phyloP scores from a whole-genome alignment of 1,140 invertebrate species.

The Polypedilum vanderplanki region DNA sequence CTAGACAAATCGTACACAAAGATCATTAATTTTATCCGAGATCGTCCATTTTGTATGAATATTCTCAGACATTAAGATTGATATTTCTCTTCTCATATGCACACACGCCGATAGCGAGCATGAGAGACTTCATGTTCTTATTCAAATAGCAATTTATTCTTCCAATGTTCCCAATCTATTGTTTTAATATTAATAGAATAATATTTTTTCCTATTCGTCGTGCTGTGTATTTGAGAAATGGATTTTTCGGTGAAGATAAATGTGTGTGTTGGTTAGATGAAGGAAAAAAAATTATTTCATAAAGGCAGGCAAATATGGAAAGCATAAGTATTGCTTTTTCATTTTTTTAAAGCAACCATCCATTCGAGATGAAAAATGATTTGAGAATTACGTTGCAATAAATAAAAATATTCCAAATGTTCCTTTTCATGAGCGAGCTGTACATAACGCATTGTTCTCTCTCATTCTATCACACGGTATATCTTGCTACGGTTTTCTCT shows the following conservation, averaged over 20 bases:
- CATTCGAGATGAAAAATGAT: slow-evolving; percentile 28
- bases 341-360: slow-evolving; percentile 20
- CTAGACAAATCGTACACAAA: too few relatives aligned
- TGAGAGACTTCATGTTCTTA: too few relatives aligned
- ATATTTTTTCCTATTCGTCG: not conserved
- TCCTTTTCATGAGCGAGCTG: slow-evolving; percentile 11
- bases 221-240: not conserved
- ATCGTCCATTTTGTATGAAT: too few relatives aligned
- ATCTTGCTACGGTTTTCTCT: not conserved
- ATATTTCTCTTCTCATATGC: too few relatives aligned
- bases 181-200: too few relatives aligned
- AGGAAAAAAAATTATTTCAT: not conserved
- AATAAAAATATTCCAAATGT: slow-evolving; percentile 26
- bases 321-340: slow-evolving; percentile 16
- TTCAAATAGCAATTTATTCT: too few relatives aligned
- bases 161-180: too few relatives aligned
- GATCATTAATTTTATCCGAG: too few relatives aligned
- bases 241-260: not conserved
- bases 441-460: not conserved
- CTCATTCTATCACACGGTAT: not conserved
- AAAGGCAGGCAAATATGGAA: not conserved
- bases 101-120: too few relatives aligned
- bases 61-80: too few relatives aligned
- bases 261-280: not conserved
- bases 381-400: slow-evolving; percentile 12